These are phyloP conservation scores for Aphidius colemani DNA, from an alignment of 2,888 invertebrate species.

Conservation along the genomic window DNA sequence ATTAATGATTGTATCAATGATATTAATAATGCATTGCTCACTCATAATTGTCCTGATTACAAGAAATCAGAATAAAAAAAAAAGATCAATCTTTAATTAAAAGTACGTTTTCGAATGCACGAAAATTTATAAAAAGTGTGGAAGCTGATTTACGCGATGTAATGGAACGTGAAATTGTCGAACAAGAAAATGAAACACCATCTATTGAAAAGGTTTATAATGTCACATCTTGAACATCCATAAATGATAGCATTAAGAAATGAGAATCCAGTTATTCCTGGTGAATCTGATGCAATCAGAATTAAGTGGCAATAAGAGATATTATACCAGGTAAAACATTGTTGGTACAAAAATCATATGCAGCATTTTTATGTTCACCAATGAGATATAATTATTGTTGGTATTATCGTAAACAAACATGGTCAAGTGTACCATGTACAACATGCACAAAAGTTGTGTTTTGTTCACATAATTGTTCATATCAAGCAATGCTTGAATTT, in stretches of 20 bases:
- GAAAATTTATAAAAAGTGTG: slow-evolving; percentile 39
- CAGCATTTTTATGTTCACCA: slow-evolving; percentile 64
- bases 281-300: slow-evolving; percentile 68
- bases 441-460: slow-evolving; percentile 70
- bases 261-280: slow-evolving; percentile 59
- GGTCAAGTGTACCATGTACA: slow-evolving; percentile 69
- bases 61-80: slow-evolving; percentile 65
- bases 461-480: no score
- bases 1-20: slow-evolving; percentile 68
- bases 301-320: slow-evolving; percentile 69
- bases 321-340: slow-evolving; percentile 77
- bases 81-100: slow-evolving; percentile 22
- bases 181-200: slow-evolving; percentile 8
- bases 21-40: slow-evolving; percentile 66
- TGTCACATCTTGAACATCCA: slow-evolving; percentile 20
- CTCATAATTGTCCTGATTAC: slow-evolving; percentile 66
- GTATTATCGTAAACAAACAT: slow-evolving; percentile 68
- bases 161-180: slow-evolving; percentile 29
- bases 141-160: slow-evolving; percentile 18
- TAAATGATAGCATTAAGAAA: slow-evolving; percentile 17
- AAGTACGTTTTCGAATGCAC: slow-evolving; percentile 35
- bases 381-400: slow-evolving; percentile 69
- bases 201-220: no score
- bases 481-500: slow-evolving; percentile 70
- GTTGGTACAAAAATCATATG: slow-evolving; percentile 77